Conservation (phyloP, 2,797 vertebrate species). For the Alauda arvensis region DNA sequence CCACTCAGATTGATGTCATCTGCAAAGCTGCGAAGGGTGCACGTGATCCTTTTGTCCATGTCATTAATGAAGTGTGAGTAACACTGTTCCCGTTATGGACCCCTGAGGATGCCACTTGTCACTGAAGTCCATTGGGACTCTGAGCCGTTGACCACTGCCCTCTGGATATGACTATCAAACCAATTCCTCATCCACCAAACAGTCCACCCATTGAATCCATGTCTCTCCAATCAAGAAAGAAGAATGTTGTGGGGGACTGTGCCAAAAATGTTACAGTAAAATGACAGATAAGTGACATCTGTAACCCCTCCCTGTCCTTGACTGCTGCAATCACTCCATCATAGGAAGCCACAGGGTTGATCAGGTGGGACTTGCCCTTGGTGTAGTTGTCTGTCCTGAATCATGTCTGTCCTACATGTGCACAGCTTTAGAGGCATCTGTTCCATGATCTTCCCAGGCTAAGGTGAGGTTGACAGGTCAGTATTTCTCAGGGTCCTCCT, state of each 20-base stretch:
- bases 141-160: background rate
- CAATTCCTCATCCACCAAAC: accelerated
- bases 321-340: background rate
- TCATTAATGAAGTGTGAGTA: background rate
- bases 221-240: background rate
- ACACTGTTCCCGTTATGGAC: background rate
- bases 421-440: background rate
- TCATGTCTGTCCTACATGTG: background rate
- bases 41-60: accelerated
- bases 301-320: background rate
- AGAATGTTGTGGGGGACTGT: background rate
- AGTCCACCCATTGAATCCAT: no score
- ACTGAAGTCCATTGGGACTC: background rate
- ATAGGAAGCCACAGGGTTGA: background rate
- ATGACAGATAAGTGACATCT: background rate
- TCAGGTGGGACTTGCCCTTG: background rate
- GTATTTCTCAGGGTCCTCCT: background rate
- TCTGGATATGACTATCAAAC: background rate
- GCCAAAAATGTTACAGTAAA: background rate
- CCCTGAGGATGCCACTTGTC: background rate
- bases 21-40: background rate
- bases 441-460: background rate
- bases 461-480: background rate
- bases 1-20: background rate
- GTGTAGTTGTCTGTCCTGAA: background rate